Evolutionary conservation across 92 coral and sea anemone species (phyloP).

Genomic region (Zoanthus sociatus): DNA sequence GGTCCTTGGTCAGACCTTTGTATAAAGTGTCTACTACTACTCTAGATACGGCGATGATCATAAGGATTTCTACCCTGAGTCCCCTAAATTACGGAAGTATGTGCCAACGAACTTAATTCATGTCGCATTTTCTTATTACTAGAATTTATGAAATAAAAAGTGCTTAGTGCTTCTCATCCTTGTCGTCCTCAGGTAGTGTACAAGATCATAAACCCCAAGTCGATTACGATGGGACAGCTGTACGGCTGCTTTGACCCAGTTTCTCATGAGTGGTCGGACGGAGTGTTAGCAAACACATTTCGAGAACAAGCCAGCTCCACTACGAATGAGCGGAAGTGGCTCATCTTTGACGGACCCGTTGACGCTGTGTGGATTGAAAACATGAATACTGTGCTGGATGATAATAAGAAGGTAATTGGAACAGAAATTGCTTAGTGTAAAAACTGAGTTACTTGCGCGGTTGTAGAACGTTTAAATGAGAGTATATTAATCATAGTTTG

Average conservation of each 20-base stretch:
- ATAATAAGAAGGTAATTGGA: constrained; percentile 86
- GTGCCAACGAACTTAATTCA: too few species aligned
- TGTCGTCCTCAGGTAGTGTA: constrained; percentile 73
- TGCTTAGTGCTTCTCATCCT: not conserved
- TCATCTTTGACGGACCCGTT: constrained; percentile 96
- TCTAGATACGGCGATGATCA: too few species aligned
- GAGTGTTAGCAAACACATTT: constrained; percentile 94
- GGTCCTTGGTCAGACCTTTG: too few species aligned
- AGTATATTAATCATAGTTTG: too few species aligned
- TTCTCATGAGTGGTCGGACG: constrained; percentile 99
- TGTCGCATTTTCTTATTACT: not conserved
- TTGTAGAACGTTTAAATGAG: too few species aligned
- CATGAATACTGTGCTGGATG: constrained; percentile 98
- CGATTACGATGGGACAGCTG: constrained; percentile 92
- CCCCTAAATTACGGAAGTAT: too few species aligned
- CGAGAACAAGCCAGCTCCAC: constrained; percentile 95
- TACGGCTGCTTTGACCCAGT: constrained; percentile 97
- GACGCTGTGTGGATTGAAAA: constrained; percentile 99
- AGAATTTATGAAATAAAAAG: not conserved
- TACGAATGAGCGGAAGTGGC: constrained; percentile 93
- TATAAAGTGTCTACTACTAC: too few species aligned
- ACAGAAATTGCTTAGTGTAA: too few species aligned
- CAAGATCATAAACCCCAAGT: constrained; percentile 96
- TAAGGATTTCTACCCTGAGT: too few species aligned
- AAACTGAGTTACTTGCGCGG: too few species aligned